Evolutionary conservation across 2,888 invertebrate species (phyloP).

Genomic region (Orchesellides sinensis): DNA sequence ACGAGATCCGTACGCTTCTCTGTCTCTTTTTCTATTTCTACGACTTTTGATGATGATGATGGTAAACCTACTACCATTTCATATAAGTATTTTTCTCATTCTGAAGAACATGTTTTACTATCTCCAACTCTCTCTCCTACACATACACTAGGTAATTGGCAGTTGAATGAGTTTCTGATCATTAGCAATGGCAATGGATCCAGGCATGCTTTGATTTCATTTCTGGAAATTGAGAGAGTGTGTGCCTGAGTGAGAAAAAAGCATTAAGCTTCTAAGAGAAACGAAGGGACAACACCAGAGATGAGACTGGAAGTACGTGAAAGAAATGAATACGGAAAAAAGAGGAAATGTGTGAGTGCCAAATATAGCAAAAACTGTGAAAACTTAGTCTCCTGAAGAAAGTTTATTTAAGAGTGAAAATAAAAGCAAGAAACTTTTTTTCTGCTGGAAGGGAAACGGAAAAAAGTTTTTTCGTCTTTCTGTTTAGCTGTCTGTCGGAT

Average conservation of each 20-base stretch:
- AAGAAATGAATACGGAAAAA: slow-evolving; percentile 36
- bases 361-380: slow-evolving; percentile 19
- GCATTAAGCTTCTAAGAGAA: slow-evolving; percentile 20
- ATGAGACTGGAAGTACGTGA: slow-evolving; percentile 3
- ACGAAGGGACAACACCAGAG: slow-evolving; percentile 11
- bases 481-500: slow-evolving; percentile 10
- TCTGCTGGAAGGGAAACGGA: neutral
- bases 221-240: slow-evolving; percentile 5
- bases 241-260: slow-evolving; percentile 1
- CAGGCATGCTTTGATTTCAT: slow-evolving; percentile 63
- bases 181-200: slow-evolving; percentile 65
- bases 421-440: slow-evolving; percentile 47
- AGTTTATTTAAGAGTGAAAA: slow-evolving; percentile 35
- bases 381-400: slow-evolving; percentile 1
- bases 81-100: slow-evolving; percentile 14
- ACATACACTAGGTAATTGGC: slow-evolving; percentile 53
- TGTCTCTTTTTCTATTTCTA: slow-evolving; percentile 31
- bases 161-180: slow-evolving; percentile 67
- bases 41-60: slow-evolving; percentile 9
- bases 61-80: slow-evolving; percentile 17
- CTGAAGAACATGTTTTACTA: too few species aligned
- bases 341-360: slow-evolving; percentile 17
- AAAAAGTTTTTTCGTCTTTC: slow-evolving; percentile 32
- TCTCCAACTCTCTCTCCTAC: neutral
- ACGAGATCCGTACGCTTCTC: neutral